phyloP scores from a whole-genome alignment of 2,797 vertebrate genomes.

The Eospalax fontanierii region DNA sequence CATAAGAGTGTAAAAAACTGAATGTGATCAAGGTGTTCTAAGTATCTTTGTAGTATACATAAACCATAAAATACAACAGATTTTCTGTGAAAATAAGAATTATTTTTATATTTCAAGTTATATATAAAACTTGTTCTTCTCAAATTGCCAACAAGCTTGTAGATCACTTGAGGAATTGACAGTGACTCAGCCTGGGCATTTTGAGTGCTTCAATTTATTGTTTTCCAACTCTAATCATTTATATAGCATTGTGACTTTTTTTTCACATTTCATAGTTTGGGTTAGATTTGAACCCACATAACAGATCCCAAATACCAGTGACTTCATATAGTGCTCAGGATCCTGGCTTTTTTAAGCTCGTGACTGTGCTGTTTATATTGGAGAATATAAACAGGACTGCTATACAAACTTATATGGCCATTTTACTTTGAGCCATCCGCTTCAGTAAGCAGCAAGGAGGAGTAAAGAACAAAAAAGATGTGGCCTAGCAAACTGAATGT shows the following conservation, averaged over 20 bases:
- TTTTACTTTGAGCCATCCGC: constrained; percentile 11
- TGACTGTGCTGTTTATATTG: neutral
- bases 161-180: neutral
- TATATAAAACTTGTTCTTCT: constrained; percentile 24
- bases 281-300: neutral
- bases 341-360: neutral
- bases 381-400: neutral
- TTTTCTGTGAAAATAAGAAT: constrained; percentile 36
- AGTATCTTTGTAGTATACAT: constrained; percentile 3
- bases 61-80: constrained; percentile 24
- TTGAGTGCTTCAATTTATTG: neutral
- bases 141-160: neutral
- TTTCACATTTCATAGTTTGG: neutral
- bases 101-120: constrained; percentile 36
- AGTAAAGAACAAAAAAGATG: neutral
- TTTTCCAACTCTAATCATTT: neutral
- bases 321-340: neutral
- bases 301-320: neutral
- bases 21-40: neutral
- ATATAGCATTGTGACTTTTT: neutral
- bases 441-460: neutral
- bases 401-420: constrained; percentile 14
- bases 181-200: neutral
- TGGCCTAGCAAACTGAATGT: neutral
- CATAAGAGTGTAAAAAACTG: constrained; percentile 22